Evolutionary conservation across 2,797 vertebrate species (phyloP), one percentile per base, ranked within the genome.

Genomic region (Acanthiza pusilla): DNA sequence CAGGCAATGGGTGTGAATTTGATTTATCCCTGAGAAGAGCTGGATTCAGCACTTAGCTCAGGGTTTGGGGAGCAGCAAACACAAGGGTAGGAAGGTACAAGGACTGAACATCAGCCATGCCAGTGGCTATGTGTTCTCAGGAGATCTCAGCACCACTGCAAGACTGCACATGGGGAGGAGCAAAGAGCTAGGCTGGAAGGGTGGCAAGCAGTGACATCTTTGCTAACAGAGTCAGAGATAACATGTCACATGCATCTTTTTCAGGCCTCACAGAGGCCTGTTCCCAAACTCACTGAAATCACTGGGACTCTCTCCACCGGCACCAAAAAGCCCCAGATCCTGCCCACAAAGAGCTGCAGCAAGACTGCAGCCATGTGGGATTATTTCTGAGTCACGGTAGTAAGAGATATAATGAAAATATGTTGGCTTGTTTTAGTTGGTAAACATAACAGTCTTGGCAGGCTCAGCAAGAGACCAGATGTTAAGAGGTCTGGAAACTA

Each of bases 321-420:
- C 73, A 95, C 17, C 76, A 89, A 17, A 8, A 10, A 62, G 43
- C 43, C 85, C 85, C 89, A 93, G 55, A 88, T 60, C 26, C 0
- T 0, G 21, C 45, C 70, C 34, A 60, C 38, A 60, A 82, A 70
- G 77, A 83, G 51, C 21, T 80, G 94, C 86, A 71, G 43, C 74
- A 68, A 51, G 73, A 32, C 82, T 94, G 88, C 21, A 94, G 93
- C 87, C 97, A 97, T 96, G 96, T 96, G 97, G 97, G 96, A 96
- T 91, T 88, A n/a, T 88, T 97, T 97, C 94, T 61, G 77, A 87
- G 70, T 79, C 54, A 51, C 74, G 80, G 96, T 94, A 94, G 94
- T 96, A 93, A 90, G 90, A 97, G 95, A 95, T 96, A 96, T 22
- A 94, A 91, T 13, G 29, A 96, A 97, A 97, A 97, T 94, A 94